Evolutionary conservation across 2,888 invertebrate species (phyloP), one percentile per base, ranked within the genome.

Genomic region (Onthophagus sagittarius): DNA sequence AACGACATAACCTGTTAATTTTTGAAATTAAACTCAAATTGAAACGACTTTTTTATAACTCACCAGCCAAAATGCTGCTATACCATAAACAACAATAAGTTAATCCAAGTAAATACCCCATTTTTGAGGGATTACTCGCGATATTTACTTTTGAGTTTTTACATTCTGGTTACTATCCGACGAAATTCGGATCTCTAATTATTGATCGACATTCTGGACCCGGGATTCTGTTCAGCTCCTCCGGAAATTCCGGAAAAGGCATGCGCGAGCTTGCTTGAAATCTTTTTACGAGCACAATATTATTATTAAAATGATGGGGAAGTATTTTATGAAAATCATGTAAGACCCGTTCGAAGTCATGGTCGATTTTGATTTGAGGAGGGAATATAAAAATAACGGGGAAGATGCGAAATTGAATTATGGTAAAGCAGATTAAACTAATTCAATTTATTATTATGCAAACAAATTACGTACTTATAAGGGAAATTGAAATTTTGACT

Each of bases 1-100:
- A 69, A 86, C 82, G 75, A 88, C 88, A 81, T 90, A 90, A 63
- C 89, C 89, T 89, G 85, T n/a, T n/a, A 75, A 87, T 87, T 71
- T 74, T 75, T 71, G 74, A 77, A 74, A 73, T 71, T 62, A 75
- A 6, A 69, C 1, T 53, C 9, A 69, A 13, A 65, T 14, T 53
- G 78, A 80, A 33, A 74, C 33, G 71, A 70, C 63, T 39, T 69
- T 70, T n/a, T 53, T 53, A 31, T 15, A 33, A 75, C 81, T 83
- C 78, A 85, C 85, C 85, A 75, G 83, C 83, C 73, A 85, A 79
- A 75, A 85, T 85, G 74, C 85, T 85, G 70, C 81, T 76, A 76
- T 83, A 84, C 85, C 86, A 85, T 73, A 85, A 77, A 73, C 80
- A 81, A 78, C 83, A 83, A 80, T 85, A 85, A 73, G 82, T 72